Evolutionary conservation across 2,888 invertebrate genomes (phyloP).

Genomic region (Corbicula japonica): DNA sequence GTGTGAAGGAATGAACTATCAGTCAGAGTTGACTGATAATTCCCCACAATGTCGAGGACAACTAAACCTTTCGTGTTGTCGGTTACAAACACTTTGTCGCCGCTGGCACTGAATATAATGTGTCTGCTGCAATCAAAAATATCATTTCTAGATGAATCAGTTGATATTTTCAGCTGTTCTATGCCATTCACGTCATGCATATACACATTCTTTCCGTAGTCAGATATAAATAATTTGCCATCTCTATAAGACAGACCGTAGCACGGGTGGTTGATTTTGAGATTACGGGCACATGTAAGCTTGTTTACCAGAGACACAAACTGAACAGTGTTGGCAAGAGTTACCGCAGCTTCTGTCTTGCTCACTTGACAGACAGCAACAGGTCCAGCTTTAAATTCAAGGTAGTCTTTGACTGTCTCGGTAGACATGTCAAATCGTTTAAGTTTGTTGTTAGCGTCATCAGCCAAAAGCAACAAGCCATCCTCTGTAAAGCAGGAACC

Average conservation of each 20-base stretch:
- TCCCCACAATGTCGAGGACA: not conserved
- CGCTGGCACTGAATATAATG: no score
- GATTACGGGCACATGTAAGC: not conserved
- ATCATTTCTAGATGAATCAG: not conserved
- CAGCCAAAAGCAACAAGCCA: not conserved
- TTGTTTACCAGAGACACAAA: not conserved
- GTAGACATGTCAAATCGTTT: not conserved
- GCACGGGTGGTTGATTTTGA: not conserved
- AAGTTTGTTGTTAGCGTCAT: not conserved
- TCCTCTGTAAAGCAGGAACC: constrained; percentile 1
- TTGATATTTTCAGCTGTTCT: not conserved
- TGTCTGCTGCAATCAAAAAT: not conserved
- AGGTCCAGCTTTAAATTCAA: not conserved
- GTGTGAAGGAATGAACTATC: not conserved
- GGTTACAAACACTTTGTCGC: not conserved
- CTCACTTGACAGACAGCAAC: not conserved
- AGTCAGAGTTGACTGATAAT: not conserved
- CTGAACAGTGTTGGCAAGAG: not conserved
- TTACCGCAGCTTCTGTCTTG: not conserved
- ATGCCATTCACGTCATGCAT: constrained; percentile 1
- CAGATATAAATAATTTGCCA: constrained; percentile 3
- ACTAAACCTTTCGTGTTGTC: not conserved
- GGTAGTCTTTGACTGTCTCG: not conserved
- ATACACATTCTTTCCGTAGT: not conserved
- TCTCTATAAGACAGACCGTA: not conserved